Percentiles rank a stretch among this genome's conserved stretches.
Evolutionary conservation across 1,140 invertebrate genomes (phyloP).

Genomic region (Leucophenga varia): DNA sequence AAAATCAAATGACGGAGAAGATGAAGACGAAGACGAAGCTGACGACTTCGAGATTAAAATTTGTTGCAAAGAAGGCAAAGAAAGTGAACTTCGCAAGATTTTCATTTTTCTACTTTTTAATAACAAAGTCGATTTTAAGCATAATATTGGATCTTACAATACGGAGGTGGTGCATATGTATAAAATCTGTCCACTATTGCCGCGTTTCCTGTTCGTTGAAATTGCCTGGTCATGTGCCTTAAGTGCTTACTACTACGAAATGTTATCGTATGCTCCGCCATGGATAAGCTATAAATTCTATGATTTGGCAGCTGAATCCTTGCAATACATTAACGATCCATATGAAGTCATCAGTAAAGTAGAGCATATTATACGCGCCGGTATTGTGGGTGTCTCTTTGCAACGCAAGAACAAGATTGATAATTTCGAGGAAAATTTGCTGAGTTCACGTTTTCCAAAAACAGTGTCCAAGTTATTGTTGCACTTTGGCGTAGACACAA

Average conservation of each 20-base stretch:
- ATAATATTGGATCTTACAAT: background rate
- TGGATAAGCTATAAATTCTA: slow-evolving; percentile 26
- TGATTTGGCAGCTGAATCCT: slow-evolving; percentile 16
- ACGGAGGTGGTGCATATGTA: slow-evolving; percentile 17
- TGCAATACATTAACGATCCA: slow-evolving; percentile 20
- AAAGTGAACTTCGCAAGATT: slow-evolving; percentile 18
- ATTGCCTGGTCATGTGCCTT: slow-evolving; percentile 23
- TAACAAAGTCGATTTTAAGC: slow-evolving; percentile 1
- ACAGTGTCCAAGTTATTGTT: too few species aligned
- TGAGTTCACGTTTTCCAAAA: too few species aligned
- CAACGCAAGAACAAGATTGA: too few species aligned
- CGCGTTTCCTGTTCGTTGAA: slow-evolving; percentile 20
- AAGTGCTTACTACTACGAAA: slow-evolving; percentile 24
- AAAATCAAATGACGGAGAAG: background rate
- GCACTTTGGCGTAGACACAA: too few species aligned
- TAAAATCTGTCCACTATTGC: slow-evolving; percentile 19
- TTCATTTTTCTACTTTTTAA: slow-evolving; percentile 22
- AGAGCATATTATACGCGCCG: slow-evolving; percentile 9
- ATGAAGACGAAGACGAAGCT: too few species aligned
- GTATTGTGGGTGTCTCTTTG: too few species aligned
- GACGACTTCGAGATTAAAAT: too few species aligned
- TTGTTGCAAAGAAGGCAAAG: background rate
- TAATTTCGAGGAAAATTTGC: too few species aligned
- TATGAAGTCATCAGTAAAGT: slow-evolving; percentile 21
- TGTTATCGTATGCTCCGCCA: slow-evolving; percentile 17